Evolutionary conservation across 1,140 invertebrate species (phyloP).

Genomic region (Heterodera carotae): DNA sequence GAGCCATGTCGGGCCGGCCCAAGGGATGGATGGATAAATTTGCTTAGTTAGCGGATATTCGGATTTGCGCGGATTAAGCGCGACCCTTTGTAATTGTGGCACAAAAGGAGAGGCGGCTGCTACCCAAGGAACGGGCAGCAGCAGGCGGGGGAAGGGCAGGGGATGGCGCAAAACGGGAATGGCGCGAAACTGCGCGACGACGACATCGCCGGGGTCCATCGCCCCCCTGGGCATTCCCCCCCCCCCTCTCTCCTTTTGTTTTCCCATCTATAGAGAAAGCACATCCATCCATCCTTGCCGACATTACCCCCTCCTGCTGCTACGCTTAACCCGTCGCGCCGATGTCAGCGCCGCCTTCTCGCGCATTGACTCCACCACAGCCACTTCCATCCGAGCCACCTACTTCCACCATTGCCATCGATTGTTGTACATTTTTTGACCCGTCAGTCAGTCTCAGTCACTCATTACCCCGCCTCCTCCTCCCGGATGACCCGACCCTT

Average conservation of each 20-base stretch:
- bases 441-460: not conserved
- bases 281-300: not conserved
- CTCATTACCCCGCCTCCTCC: not conserved
- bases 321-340: not conserved
- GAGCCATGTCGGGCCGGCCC: not conserved
- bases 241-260: not conserved
- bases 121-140: too few relatives aligned
- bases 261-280: too few relatives aligned
- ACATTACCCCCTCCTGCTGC: not conserved
- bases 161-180: not conserved
- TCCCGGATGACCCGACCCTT: not conserved
- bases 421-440: slow-evolving; percentile 2
- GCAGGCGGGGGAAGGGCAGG: too few relatives aligned
- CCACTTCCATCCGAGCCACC: too few relatives aligned
- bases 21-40: not conserved
- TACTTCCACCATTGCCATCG: not conserved
- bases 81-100: not conserved
- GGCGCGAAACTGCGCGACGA: too few relatives aligned
- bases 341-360: too few relatives aligned
- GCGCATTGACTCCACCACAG: not conserved
- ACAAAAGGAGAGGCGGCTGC: not conserved
- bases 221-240: not conserved
- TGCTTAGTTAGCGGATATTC: too few relatives aligned
- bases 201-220: too few relatives aligned
- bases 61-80: not conserved